phyloP scores from a whole-genome alignment of 2,797 vertebrate genomes.

The Xyrichtys novacula region DNA sequence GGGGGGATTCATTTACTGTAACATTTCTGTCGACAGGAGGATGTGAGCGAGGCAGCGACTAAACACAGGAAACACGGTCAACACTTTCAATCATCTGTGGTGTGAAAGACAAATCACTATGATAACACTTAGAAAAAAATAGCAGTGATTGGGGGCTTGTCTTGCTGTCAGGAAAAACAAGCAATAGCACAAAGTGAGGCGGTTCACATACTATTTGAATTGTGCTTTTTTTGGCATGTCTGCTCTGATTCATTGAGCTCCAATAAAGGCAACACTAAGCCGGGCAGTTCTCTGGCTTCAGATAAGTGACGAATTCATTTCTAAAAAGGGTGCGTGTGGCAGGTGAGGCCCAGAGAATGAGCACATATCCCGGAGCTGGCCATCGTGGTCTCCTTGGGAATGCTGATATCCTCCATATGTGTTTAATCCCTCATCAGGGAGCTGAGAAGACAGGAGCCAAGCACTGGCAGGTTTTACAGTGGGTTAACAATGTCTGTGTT shows the following conservation, averaged over 20 bases:
- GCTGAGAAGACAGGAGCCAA: slow-evolving; percentile 31
- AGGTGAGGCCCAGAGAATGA: slow-evolving; percentile 61
- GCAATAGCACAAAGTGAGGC: slow-evolving; percentile 40
- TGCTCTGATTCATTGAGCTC: slow-evolving; percentile 63
- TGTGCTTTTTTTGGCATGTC: slow-evolving; percentile 61
- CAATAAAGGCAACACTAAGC: slow-evolving; percentile 59
- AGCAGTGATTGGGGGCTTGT: slow-evolving; percentile 46
- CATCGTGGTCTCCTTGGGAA: slow-evolving; percentile 56
- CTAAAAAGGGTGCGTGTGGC: slow-evolving; percentile 70
- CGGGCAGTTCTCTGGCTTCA: slow-evolving; percentile 45
- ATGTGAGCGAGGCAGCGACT: slow-evolving; percentile 63
- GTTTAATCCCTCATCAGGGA: slow-evolving; percentile 71
- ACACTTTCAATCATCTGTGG: slow-evolving; percentile 58
- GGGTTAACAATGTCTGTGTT: slow-evolving; percentile 36
- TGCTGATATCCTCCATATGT: slow-evolving; percentile 64
- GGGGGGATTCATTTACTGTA: slow-evolving; percentile 73
- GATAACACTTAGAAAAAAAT: slow-evolving; percentile 47
- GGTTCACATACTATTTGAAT: slow-evolving; percentile 61
- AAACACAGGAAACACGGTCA: slow-evolving; percentile 63
- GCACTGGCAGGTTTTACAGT: slow-evolving; percentile 42
- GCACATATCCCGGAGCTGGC: slow-evolving; percentile 54
- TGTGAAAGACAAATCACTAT: slow-evolving; percentile 58
- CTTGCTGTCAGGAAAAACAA: slow-evolving; percentile 55
- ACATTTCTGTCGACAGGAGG: slow-evolving; percentile 46
- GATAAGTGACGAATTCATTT: slow-evolving; percentile 74